A percentile compares a stretch with the other conserved stretches of the same genome.
phyloP scores from a whole-genome alignment of 2,888 invertebrate species.

The Rhorus exstirpatorius region DNA sequence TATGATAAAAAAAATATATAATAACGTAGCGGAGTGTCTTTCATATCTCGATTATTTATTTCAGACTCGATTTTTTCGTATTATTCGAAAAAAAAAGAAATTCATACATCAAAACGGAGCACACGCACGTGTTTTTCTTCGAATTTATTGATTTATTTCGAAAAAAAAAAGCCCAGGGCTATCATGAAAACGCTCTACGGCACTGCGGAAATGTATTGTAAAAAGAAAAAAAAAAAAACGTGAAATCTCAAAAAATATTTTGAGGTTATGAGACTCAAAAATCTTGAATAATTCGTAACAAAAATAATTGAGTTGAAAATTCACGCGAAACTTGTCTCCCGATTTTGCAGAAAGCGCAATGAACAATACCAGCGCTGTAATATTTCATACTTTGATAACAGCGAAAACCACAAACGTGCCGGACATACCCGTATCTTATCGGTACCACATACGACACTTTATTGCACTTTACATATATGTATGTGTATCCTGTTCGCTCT shows the following conservation, averaged over 20 bases:
- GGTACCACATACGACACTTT: constrained; percentile 16
- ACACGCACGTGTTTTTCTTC: neutral
- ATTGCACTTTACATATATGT: constrained; percentile 19
- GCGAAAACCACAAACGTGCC: constrained; percentile 33
- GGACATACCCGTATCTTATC: constrained; percentile 54
- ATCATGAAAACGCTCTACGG: too few species aligned
- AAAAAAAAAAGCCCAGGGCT: neutral
- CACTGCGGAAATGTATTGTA: too few species aligned
- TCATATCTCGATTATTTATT: neutral
- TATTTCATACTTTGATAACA: constrained; percentile 30
- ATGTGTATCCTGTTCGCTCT: constrained; percentile 5
- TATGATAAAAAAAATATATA: neutral
- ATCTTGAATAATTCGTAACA: neutral
- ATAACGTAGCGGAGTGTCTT: neutral
- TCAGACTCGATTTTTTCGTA: too few species aligned
- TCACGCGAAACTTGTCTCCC: neutral
- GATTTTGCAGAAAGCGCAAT: neutral
- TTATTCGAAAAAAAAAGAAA: neutral
- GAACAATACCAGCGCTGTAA: neutral
- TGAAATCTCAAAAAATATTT: constrained; percentile 48
- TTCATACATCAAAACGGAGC: neutral
- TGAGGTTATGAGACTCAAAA: constrained; percentile 35
- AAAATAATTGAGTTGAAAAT: neutral
- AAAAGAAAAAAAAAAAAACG: constrained; percentile 17
- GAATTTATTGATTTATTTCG: neutral